Conservation (phyloP, 2,888 invertebrate species). For the Lordiphosa fenestrarum region DNA sequence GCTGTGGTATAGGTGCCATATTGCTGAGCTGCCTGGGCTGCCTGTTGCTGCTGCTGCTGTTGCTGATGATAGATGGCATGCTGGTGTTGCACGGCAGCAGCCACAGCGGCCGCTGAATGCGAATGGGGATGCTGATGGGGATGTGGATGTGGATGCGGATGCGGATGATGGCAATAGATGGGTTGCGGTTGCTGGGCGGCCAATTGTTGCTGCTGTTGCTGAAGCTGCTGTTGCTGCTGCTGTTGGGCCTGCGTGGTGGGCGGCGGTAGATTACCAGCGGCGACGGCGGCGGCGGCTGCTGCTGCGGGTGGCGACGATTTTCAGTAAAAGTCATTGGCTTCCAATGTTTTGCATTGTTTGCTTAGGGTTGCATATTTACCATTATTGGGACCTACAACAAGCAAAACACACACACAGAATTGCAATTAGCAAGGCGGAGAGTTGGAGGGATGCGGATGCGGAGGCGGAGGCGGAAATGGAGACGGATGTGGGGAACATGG, state of each 20-base stretch:
- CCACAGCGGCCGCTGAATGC: conserved; percentile 81
- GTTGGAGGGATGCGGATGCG: conserved; percentile 30
- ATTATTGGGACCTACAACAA: conserved; percentile 85
- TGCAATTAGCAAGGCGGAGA: conserved; percentile 52
- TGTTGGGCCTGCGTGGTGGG: conserved; percentile 76
- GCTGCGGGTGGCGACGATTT: conserved; percentile 84
- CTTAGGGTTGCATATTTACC: conserved; percentile 96
- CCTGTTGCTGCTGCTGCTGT: conserved; percentile 74
- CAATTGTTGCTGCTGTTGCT: conserved; percentile 67
- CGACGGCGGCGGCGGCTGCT: conserved; percentile 71
- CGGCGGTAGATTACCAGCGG: conserved; percentile 63
- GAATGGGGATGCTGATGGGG: conserved; percentile 79
- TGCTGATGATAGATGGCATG: conserved; percentile 80
- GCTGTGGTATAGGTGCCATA: conserved; percentile 76
- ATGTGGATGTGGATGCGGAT: conserved; percentile 77
- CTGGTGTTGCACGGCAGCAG: conserved; percentile 82
- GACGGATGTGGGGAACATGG: conserved; percentile 44
- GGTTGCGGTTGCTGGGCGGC: conserved; percentile 71
- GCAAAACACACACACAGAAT: conserved; percentile 59
- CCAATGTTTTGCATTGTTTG: conserved; percentile 97
- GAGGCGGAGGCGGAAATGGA: conserved; percentile 32
- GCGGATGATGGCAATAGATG: conserved; percentile 81
- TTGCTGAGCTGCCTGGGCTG: conserved; percentile 68
- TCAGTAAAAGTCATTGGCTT: conserved; percentile 97
- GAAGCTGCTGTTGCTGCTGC: conserved; percentile 65